Percentiles rank a stretch among this genome's conserved stretches.
Evolutionary conservation across 2,888 invertebrate genomes (phyloP).

Genomic region (Nemapogon koenigi): DNA sequence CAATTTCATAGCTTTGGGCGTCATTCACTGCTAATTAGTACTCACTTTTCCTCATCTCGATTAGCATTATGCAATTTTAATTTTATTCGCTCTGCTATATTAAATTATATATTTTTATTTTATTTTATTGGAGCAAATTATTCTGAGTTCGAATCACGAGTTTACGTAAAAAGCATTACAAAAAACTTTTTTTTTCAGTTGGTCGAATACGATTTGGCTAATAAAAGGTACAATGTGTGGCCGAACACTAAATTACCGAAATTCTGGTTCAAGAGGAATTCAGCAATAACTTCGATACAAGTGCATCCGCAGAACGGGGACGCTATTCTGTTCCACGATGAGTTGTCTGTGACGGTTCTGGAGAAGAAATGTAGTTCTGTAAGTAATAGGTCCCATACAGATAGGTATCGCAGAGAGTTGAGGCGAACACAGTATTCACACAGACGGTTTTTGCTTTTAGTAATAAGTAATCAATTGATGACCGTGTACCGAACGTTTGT

Average conservation of each 20-base stretch:
- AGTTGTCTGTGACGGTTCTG: conserved; percentile 69
- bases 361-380: conserved; percentile 51
- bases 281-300: conserved; percentile 67
- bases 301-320: conserved; percentile 69
- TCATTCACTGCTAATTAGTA: too few species aligned
- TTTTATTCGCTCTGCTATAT: too few species aligned
- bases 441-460: too few species aligned
- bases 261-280: conserved; percentile 64
- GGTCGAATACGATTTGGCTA: conserved; percentile 74
- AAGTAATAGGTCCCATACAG: conserved; percentile 20
- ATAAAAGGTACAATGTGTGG: conserved; percentile 70
- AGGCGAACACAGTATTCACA: too few species aligned
- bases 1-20: too few species aligned
- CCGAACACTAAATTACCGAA: conserved; percentile 60
- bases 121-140: too few species aligned
- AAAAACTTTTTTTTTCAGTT: conserved; percentile 51
- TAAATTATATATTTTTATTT: too few species aligned
- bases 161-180: neutral
- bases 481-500: too few species aligned
- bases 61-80: too few species aligned
- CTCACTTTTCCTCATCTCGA: too few species aligned
- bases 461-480: too few species aligned
- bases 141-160: neutral
- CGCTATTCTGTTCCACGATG: conserved; percentile 76
- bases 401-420: too few species aligned